phyloP scores from a whole-genome alignment of 2,888 invertebrate genomes.

The Caenorhabditis imperialis region DNA sequence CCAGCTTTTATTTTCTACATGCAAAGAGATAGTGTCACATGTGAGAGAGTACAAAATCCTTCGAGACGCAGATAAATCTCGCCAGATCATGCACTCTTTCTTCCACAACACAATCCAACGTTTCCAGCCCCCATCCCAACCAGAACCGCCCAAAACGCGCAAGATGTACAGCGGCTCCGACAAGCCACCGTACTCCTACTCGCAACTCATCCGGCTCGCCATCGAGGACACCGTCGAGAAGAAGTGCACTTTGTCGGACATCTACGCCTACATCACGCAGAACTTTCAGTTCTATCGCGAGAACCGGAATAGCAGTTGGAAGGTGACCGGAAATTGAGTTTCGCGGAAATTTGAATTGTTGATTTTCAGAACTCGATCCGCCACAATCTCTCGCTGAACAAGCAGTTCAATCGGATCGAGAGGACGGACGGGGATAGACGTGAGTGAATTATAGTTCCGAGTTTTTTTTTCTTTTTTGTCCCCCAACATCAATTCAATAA shows the following conservation, averaged over 20 bases:
- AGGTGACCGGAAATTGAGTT: slow-evolving; percentile 40
- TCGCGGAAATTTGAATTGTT: background rate
- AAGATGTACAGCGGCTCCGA: slow-evolving; percentile 21
- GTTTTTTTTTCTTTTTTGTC: too few relatives aligned
- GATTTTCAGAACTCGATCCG: slow-evolving; percentile 65
- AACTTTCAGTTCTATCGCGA: slow-evolving; percentile 58
- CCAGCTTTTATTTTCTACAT: too few relatives aligned
- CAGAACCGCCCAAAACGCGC: background rate
- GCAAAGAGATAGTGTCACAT: too few relatives aligned
- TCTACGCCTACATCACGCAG: slow-evolving; percentile 60
- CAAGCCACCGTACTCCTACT: slow-evolving; percentile 62
- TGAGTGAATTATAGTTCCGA: slow-evolving; percentile 3
- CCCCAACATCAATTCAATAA: too few relatives aligned
- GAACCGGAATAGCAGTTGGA: slow-evolving; percentile 61
- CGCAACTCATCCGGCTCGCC: slow-evolving; percentile 59
- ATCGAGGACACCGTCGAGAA: slow-evolving; percentile 53
- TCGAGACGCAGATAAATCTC: too few relatives aligned
- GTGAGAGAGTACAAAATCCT: too few relatives aligned
- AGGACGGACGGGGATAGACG: slow-evolving; percentile 55
- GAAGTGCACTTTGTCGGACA: slow-evolving; percentile 60
- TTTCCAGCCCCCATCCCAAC: too few relatives aligned
- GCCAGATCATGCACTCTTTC: too few relatives aligned
- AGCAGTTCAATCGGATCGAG: slow-evolving; percentile 59
- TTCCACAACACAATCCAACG: too few relatives aligned
- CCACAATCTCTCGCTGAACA: slow-evolving; percentile 67